Base-by-base conservation (phyloP, 2,113 vertebrate species). In the Eretmochelys imbricata region DNA sequence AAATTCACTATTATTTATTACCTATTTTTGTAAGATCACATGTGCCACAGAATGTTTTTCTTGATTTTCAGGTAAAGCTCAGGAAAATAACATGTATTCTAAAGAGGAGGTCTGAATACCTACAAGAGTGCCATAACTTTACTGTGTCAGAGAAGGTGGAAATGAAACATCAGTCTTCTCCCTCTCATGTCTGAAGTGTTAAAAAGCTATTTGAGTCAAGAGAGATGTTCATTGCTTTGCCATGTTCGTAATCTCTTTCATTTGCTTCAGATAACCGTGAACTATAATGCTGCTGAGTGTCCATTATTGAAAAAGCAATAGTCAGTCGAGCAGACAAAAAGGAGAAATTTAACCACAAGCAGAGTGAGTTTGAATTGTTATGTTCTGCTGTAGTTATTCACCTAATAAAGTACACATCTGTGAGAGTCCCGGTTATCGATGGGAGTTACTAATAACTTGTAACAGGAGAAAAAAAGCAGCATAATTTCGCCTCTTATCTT, bases 251-350 rank as follows among this genome's bases (percentile, higher is more conserved):
- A 96, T 90, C 59, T 55, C 65, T 95, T 96, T 95, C 83, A 95
- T 93, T 96, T 94, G 55, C 50, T 94, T 94, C 86, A 88, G 48
- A 87, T 83, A 97, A 94, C 92, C 82, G 82, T 93, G 87, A 95
- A 96, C 87, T 94, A 86, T 94, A 95, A 92, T 69, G 81, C 85
- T 83, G 62, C 88, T 90, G 95, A 96, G 91, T 19, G 89, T 51
- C 82, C 69, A 80, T 95, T 95, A 92, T 0, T 84, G 55, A 82
- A 97, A 96, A 96, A 96, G 87, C 90, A 96, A 97, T 78, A 96
- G 93, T 85, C 94, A 92, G 31, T 91, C 94, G 93, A 98, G 91
- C 87, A 97, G 95, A 95, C 96, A 94, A 90, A 89, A 92, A 84
- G 93, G 92, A 93, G 42, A 94, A 94, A 94, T 80, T 19, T 76